These are phyloP conservation scores for Drosophila falleni DNA, from an alignment of 2,888 invertebrate genomes.

Conservation along the genomic window DNA sequence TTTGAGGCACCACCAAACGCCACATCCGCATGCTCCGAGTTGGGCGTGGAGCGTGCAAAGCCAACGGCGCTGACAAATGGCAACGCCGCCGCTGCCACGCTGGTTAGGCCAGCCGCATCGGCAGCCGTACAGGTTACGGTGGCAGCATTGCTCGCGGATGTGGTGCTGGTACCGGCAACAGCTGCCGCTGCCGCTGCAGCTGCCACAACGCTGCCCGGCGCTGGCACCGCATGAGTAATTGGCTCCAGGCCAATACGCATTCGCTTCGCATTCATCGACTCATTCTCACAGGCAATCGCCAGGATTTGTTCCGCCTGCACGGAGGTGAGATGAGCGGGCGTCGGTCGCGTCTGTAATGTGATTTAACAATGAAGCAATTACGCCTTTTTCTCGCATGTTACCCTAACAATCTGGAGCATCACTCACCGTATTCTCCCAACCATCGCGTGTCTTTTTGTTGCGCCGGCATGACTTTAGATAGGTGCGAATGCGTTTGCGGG, in stretches of 20 bases:
- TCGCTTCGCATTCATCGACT: slow-evolving; percentile 98
- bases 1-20: slow-evolving; percentile 77
- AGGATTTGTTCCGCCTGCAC: slow-evolving; percentile 98
- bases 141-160: slow-evolving; percentile 76
- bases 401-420: not conserved
- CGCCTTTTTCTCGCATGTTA: no score
- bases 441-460: slow-evolving; percentile 96
- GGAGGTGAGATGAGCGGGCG: slow-evolving; percentile 98
- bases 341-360: slow-evolving; percentile 91
- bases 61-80: slow-evolving; percentile 79
- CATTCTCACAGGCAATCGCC: slow-evolving; percentile 98
- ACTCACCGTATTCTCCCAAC: slow-evolving; percentile 95
- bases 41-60: slow-evolving; percentile 84
- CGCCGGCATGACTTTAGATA: slow-evolving; percentile 98
- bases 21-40: slow-evolving; percentile 81
- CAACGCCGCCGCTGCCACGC: slow-evolving; percentile 76
- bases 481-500: slow-evolving; percentile 96
- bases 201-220: slow-evolving; percentile 83
- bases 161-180: slow-evolving; percentile 77
- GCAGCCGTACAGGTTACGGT: slow-evolving; percentile 77
- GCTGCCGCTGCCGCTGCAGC: slow-evolving; percentile 83
- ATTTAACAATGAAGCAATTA: not conserved
- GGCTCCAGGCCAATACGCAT: slow-evolving; percentile 98
- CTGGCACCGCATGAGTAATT: slow-evolving; percentile 94
- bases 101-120: slow-evolving; percentile 73